These are phyloP conservation scores for Podarcis siculus DNA, from an alignment of 2,797 vertebrate species.

Conservation along the genomic window DNA sequence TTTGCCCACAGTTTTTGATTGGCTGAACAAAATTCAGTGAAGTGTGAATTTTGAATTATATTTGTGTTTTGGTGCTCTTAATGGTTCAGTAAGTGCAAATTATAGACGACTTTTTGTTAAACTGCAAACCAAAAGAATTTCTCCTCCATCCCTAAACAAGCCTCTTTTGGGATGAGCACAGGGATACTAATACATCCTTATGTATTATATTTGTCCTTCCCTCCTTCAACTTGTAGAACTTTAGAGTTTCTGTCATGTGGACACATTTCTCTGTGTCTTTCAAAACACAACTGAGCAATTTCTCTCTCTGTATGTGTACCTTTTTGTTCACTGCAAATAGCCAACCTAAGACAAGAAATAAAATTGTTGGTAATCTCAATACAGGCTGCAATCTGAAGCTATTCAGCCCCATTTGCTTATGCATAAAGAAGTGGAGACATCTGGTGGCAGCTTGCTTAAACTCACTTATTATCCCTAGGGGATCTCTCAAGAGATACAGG, in stretches of 20 bases:
- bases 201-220: not conserved
- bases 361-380: not conserved
- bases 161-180: not conserved
- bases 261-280: not conserved
- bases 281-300: not conserved
- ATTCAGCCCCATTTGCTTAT: constrained; percentile 16
- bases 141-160: not conserved
- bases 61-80: no score
- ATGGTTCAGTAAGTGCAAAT: no score
- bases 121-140: no score
- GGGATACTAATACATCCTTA: not conserved
- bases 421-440: constrained; percentile 44
- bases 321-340: not conserved
- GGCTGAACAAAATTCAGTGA: no score
- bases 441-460: constrained; percentile 14
- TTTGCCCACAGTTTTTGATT: no score
- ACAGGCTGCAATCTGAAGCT: not conserved
- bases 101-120: no score
- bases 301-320: not conserved
- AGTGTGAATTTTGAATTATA: no score
- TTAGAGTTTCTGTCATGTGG: not conserved
- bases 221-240: not conserved
- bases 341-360: not conserved
- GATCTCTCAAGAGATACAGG: not conserved
- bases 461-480: not conserved